These are phyloP conservation scores for Osmoderma eremita DNA, from an alignment of 2,888 invertebrate genomes.

Conservation along the genomic window DNA sequence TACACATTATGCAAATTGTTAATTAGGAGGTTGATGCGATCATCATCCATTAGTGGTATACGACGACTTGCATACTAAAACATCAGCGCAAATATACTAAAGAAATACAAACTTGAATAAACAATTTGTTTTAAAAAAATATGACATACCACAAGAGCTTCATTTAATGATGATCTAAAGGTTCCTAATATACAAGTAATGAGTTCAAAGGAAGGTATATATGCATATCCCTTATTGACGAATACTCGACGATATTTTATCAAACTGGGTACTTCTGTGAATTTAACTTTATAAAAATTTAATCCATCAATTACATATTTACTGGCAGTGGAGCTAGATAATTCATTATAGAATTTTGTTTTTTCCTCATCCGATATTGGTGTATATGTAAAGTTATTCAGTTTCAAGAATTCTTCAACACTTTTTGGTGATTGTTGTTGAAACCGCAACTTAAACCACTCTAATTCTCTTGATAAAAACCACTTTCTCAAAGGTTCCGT, in stretches of 20 bases:
- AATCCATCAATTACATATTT: conserved; percentile 68
- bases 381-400: conserved; percentile 74
- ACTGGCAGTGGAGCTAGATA: conserved; percentile 71
- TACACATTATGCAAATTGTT: conserved; percentile 83
- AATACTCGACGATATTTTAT: conserved; percentile 82
- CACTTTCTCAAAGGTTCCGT: conserved; percentile 86
- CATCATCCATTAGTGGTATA: conserved; percentile 83
- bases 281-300: conserved; percentile 86
- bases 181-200: conserved; percentile 82
- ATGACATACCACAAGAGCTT: conserved; percentile 71
- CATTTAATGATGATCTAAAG: conserved; percentile 77
- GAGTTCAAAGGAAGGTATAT: conserved; percentile 85
- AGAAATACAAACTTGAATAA: background rate
- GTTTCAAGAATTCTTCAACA: conserved; percentile 73
- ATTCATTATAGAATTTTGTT: conserved; percentile 68
- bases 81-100: too few species aligned
- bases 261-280: conserved; percentile 86
- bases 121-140: background rate
- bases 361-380: conserved; percentile 77
- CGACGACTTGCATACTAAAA: conserved; percentile 72
- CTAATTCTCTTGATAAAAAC: conserved; percentile 90
- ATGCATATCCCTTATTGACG: conserved; percentile 84
- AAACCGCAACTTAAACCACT: conserved; percentile 86
- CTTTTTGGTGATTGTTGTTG: conserved; percentile 71
- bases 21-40: conserved; percentile 78